A percentile compares a stretch with the other conserved stretches of the same genome.
Conservation (phyloP, 1,140 invertebrate genomes). For the Lasaia peninsularis region DNA sequence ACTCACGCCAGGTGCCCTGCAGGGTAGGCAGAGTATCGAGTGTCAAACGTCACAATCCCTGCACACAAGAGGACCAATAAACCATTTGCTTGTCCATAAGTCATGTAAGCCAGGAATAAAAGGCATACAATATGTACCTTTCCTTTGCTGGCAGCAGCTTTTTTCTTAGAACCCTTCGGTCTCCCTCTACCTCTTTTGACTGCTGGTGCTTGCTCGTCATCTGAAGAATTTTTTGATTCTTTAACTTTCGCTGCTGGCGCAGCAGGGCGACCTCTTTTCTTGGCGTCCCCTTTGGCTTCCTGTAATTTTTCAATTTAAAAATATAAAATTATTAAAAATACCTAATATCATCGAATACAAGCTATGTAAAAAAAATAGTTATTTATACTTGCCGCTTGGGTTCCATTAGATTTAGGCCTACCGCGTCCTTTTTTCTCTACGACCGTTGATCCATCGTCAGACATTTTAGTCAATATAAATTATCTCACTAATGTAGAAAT, state of each 20-base stretch:
- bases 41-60: no score
- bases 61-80: no score
- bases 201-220: constrained; percentile 72
- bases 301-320: constrained; percentile 24
- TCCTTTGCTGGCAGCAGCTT: constrained; percentile 52
- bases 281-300: constrained; percentile 67
- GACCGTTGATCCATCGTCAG: constrained; percentile 73
- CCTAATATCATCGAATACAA: background rate
- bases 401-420: constrained; percentile 75
- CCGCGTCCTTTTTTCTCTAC: constrained; percentile 76
- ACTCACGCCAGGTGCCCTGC: no score
- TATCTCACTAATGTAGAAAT: constrained; percentile 22
- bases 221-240: constrained; percentile 74
- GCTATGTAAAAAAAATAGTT: background rate
- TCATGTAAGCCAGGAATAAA: no score
- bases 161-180: constrained; percentile 77
- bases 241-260: constrained; percentile 58
- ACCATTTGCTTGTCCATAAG: no score
- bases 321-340: constrained; percentile 6
- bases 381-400: constrained; percentile 49
- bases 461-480: constrained; percentile 54
- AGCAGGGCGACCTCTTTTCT: constrained; percentile 67
- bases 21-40: no score
- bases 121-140: no score
- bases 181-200: constrained; percentile 75